Percentiles rank a stretch among this genome's conserved stretches.
Conservation (phyloP, 2,888 invertebrate genomes). For the Chloroclystis v-ata region DNA sequence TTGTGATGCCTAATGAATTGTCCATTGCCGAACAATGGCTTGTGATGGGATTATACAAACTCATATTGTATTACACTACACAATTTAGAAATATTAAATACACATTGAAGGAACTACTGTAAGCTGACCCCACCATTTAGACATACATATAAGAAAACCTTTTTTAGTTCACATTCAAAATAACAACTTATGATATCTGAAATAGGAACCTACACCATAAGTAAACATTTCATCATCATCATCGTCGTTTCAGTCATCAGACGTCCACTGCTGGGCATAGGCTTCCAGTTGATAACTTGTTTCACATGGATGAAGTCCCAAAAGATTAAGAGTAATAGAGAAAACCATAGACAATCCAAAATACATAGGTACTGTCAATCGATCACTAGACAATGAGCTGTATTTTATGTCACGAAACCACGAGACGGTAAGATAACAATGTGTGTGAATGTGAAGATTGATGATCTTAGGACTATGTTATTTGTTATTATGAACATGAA, state of each 20-base stretch:
- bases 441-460: conserved; percentile 19
- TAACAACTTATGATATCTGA: background rate
- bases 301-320: too few relatives aligned
- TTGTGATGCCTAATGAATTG: conserved; percentile 40
- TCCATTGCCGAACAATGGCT: conserved; percentile 35
- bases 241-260: too few relatives aligned
- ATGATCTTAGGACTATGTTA: conserved; percentile 11
- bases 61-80: background rate
- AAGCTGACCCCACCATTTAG: too few relatives aligned
- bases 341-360: background rate
- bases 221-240: too few relatives aligned
- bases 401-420: conserved; percentile 33
- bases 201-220: too few relatives aligned
- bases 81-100: background rate
- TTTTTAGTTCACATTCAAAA: too few relatives aligned
- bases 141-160: too few relatives aligned
- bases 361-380: conserved; percentile 22
- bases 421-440: conserved; percentile 32
- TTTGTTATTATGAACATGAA: too few relatives aligned
- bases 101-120: background rate
- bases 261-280: too few relatives aligned
- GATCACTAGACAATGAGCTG: conserved; percentile 30
- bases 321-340: too few relatives aligned
- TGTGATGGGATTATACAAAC: conserved; percentile 15
- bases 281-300: too few relatives aligned